These are phyloP conservation scores for Platycheirus albimanus DNA, from an alignment of 2,888 invertebrate genomes.

Conservation along the genomic window DNA sequence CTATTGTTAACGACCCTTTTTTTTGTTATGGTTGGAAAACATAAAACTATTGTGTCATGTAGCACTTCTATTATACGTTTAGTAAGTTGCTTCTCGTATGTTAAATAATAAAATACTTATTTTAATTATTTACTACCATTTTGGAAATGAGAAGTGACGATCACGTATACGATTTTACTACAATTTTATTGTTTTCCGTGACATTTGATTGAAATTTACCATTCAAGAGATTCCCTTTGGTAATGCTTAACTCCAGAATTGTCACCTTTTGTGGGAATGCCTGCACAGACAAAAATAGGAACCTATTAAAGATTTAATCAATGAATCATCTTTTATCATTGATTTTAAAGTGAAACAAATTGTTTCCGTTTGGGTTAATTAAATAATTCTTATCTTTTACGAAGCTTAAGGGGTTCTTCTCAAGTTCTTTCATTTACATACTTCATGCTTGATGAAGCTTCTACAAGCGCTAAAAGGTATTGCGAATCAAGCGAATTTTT, in stretches of 20 bases:
- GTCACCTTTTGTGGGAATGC: background rate
- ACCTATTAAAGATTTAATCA: too few species aligned
- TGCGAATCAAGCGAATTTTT: background rate
- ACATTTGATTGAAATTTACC: slow-evolving; percentile 45
- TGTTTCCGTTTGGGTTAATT: background rate
- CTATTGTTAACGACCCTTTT: slow-evolving; percentile 14
- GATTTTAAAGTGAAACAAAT: too few species aligned
- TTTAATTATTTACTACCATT: too few species aligned
- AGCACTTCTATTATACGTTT: too few species aligned
- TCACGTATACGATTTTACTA: slow-evolving; percentile 19
- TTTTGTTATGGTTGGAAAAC: slow-evolving; percentile 2
- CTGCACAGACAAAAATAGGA: too few species aligned
- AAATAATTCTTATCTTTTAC: background rate
- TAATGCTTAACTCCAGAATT: background rate
- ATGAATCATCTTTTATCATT: too few species aligned
- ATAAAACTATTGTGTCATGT: slow-evolving; percentile 1
- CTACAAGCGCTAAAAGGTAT: background rate
- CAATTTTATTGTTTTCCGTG: slow-evolving; percentile 35
- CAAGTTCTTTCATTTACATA: background rate
- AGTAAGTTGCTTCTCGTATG: too few species aligned
- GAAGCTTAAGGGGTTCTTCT: background rate
- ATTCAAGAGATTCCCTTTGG: slow-evolving; percentile 13
- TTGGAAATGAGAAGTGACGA: too few species aligned
- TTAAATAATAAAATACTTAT: too few species aligned
- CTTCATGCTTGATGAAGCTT: background rate